Evolutionary conservation across 2,888 invertebrate genomes (phyloP).

Genomic region (Ophonus ardosiacus): DNA sequence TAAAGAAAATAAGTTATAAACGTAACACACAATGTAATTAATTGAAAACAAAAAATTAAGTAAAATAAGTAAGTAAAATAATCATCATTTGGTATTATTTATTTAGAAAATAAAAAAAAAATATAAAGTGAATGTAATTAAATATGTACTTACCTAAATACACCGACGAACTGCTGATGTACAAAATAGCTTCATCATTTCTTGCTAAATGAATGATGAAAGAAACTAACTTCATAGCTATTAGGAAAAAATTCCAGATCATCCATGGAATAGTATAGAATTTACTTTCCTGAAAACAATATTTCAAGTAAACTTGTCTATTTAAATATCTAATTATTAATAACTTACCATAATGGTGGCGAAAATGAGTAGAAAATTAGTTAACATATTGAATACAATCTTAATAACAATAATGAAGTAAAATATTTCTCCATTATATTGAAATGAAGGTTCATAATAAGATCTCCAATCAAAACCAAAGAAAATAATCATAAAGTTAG

Average conservation of each 20-base stretch:
- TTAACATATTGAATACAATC: constrained; percentile 18
- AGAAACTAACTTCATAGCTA: constrained; percentile 23
- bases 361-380: constrained; percentile 26
- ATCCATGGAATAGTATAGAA: constrained; percentile 42
- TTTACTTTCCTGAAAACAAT: constrained; percentile 35
- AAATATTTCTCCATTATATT: constrained; percentile 12
- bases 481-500: constrained; percentile 33
- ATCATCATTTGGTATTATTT: not conserved
- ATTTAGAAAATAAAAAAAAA: not conserved
- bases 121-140: too few species aligned
- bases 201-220: constrained; percentile 1
- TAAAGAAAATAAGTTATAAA: not conserved
- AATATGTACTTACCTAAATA: constrained; percentile 14
- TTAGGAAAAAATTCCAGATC: constrained; percentile 2
- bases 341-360: constrained; percentile 47
- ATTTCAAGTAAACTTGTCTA: not conserved
- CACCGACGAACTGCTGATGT: constrained; percentile 19
- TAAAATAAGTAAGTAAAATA: constrained; percentile 3
- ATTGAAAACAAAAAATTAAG: not conserved
- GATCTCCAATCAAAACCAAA: constrained; percentile 47
- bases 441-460: not conserved
- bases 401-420: constrained; percentile 16
- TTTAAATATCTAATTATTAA: not conserved
- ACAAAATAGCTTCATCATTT: constrained; percentile 7
- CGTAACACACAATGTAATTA: not conserved